A percentile compares a stretch with the other conserved stretches of the same genome.
Conservation (phyloP, 2,113 vertebrate species). For the Lontra canadensis region DNA sequence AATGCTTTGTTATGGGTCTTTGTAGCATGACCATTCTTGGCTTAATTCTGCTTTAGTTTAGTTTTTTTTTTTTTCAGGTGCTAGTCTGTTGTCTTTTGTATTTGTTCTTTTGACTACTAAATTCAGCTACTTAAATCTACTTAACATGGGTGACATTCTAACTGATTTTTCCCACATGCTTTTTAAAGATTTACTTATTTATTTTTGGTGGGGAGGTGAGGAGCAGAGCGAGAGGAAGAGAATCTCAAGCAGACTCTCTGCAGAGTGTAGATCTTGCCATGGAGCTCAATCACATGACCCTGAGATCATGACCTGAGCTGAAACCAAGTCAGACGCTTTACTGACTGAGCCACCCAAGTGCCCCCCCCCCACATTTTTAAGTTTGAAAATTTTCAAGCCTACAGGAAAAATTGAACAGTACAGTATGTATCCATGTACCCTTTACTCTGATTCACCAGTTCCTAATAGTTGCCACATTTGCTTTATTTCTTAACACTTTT, state of each 20-base stretch:
- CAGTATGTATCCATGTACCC: not conserved
- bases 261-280: not conserved
- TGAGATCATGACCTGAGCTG: not conserved
- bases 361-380: not conserved
- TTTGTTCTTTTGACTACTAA: not conserved
- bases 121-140: constrained; percentile 4
- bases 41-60: not conserved
- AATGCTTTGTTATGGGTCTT: not conserved
- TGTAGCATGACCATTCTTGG: not conserved
- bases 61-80: not conserved
- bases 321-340: not conserved
- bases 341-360: not conserved
- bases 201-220: not conserved
- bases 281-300: not conserved
- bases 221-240: not conserved
- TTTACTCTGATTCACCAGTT: not conserved
- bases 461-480: not conserved
- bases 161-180: not conserved
- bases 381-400: constrained; percentile 8
- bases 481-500: not conserved
- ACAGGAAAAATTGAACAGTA: not conserved
- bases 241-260: not conserved
- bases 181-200: not conserved
- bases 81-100: not conserved
- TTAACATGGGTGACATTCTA: not conserved